phyloP scores from a whole-genome alignment of 92 coral and sea anemone species.

The Ricordea florida region DNA sequence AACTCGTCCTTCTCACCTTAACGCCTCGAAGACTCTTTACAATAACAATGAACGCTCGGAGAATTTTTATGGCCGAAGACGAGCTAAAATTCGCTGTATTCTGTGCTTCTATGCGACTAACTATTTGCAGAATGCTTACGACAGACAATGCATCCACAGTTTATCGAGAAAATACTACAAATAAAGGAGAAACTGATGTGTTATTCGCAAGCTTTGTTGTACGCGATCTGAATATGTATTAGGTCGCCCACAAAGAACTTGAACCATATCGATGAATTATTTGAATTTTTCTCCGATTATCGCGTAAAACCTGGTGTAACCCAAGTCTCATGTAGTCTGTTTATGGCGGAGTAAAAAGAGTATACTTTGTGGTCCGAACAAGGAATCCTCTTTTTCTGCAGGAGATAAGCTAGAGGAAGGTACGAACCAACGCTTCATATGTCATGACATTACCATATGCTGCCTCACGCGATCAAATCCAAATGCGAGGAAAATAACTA shows the following conservation, averaged over 20 bases:
- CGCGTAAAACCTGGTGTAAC: not conserved
- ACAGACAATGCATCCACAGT: not conserved
- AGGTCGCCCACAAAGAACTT: conserved; percentile 66
- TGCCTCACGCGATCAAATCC: conserved; percentile 20
- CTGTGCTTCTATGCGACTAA: not conserved
- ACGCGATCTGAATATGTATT: conserved; percentile 81
- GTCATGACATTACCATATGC: not conserved
- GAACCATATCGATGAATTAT: conserved; percentile 41
- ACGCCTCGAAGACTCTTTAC: conserved; percentile 74
- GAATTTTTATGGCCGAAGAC: conserved; percentile 14
- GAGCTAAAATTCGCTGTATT: not conserved
- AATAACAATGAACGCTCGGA: conserved; percentile 73
- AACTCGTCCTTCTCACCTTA: conserved; percentile 46
- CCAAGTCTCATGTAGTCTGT: not conserved
- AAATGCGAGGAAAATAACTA: too few species aligned
- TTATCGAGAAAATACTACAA: not conserved
- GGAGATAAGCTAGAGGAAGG: not conserved
- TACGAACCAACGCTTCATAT: not conserved
- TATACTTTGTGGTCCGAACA: not conserved
- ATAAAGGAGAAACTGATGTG: conserved; percentile 5
- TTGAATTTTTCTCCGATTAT: conserved; percentile 41
- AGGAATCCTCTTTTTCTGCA: not conserved
- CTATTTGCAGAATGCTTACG: not conserved
- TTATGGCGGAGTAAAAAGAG: not conserved
- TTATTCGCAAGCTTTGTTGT: conserved; percentile 21